phyloP scores from a whole-genome alignment of 2,113 vertebrate species.

The Hypocryptadius cinnamomeus region DNA sequence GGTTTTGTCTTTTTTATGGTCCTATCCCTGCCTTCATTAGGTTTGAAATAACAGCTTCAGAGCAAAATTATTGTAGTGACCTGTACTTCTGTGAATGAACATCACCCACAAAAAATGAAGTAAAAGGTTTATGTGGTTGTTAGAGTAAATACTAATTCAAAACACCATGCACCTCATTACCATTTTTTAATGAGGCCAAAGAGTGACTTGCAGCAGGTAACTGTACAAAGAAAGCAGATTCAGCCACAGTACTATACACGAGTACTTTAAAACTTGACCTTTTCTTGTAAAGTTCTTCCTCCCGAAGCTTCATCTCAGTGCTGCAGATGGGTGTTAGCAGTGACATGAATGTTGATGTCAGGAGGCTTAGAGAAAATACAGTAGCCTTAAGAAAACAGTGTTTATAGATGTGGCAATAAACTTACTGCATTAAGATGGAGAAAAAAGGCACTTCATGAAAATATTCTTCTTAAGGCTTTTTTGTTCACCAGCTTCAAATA shows the following conservation, averaged over 20 bases:
- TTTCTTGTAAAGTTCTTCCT: background rate
- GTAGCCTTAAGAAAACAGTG: background rate
- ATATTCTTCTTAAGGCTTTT: background rate
- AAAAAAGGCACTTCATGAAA: background rate
- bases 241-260: fast-evolving
- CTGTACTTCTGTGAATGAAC: background rate
- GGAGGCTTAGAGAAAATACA: background rate
- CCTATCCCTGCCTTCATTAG: background rate
- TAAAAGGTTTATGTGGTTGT: background rate
- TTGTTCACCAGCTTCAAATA: background rate
- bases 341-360: background rate
- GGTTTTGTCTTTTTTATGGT: conserved; percentile 47
- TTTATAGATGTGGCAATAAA: background rate
- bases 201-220: background rate
- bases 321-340: background rate
- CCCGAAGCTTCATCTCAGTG: background rate
- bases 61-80: background rate
- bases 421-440: background rate
- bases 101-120: background rate
- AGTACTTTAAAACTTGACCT: background rate
- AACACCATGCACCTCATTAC: background rate
- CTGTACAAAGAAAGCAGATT: background rate
- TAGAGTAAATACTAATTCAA: background rate
- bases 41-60: background rate
- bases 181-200: background rate